Evolutionary conservation across 2,113 vertebrate genomes (phyloP).

Genomic region (Tragulus kanchil): DNA sequence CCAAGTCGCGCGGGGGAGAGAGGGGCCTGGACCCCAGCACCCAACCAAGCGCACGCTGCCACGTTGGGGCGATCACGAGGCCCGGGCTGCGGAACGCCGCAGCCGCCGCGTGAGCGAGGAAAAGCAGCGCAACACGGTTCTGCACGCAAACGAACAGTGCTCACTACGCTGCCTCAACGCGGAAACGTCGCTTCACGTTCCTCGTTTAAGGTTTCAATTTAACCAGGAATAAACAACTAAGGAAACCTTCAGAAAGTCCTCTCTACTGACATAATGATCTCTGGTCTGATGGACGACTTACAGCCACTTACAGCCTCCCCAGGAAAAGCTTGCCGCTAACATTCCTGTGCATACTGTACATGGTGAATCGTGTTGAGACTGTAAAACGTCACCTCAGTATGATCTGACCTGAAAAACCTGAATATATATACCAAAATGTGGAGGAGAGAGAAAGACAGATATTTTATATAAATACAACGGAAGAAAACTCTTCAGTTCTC

Average conservation of each 20-base stretch:
- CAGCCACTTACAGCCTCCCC: too few species aligned
- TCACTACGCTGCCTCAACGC: not conserved
- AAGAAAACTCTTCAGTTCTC: not conserved
- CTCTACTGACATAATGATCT: not conserved
- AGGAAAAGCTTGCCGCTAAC: not conserved
- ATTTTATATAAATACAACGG: not conserved
- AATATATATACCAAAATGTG: not conserved
- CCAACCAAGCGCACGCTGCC: too few species aligned
- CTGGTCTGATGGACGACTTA: not conserved
- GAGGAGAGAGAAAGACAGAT: not conserved
- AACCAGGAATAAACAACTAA: not conserved
- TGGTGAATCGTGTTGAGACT: fast-evolving
- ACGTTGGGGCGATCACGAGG: too few species aligned
- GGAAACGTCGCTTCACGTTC: not conserved
- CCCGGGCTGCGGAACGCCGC: fast-evolving
- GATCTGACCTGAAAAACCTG: not conserved
- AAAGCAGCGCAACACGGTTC: fast-evolving
- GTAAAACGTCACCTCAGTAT: not conserved
- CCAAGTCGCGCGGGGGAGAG: fast-evolving
- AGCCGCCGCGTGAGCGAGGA: not conserved
- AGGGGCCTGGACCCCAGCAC: too few species aligned
- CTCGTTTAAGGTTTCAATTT: slow-evolving; percentile 13
- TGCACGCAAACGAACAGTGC: too few species aligned
- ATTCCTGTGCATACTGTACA: fast-evolving
- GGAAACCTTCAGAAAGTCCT: not conserved